These are phyloP conservation scores for Drosophila algonquin DNA, from an alignment of 2,888 invertebrate species.

Conservation along the genomic window DNA sequence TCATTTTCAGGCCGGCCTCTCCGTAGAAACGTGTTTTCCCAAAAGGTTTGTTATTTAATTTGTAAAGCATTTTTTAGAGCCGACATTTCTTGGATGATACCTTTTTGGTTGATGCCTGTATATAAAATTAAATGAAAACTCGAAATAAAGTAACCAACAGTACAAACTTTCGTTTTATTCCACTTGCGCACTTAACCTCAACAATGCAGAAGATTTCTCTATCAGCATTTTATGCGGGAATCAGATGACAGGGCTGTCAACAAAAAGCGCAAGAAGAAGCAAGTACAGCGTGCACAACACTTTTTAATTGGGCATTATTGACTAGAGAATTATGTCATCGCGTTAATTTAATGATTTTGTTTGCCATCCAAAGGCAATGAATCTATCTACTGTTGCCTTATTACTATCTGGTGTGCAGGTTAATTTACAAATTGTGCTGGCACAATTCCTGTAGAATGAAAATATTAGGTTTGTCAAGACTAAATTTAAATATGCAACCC, in stretches of 20 bases:
- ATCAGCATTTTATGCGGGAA: conserved; percentile 5
- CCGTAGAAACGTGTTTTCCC: background rate
- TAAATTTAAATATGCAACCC: conserved; percentile 42
- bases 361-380: background rate
- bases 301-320: background rate
- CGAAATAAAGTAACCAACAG: background rate
- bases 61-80: background rate
- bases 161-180: background rate
- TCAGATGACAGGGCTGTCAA: conserved; percentile 20
- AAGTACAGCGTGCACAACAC: background rate
- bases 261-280: background rate
- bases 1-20: background rate
- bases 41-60: background rate
- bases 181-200: conserved; percentile 22
- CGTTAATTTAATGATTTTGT: background rate
- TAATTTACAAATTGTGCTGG: background rate
- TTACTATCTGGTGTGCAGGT: too few species aligned
- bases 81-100: background rate
- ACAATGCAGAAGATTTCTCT: conserved; percentile 3
- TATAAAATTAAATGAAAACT: conserved; percentile 17
- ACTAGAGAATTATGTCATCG: background rate
- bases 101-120: background rate
- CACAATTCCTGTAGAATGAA: conserved; percentile 10
- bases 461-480: background rate
- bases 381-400: background rate